Evolutionary conservation across 2,797 vertebrate species (phyloP).

Genomic region (Rhabdophis nuchalis): DNA sequence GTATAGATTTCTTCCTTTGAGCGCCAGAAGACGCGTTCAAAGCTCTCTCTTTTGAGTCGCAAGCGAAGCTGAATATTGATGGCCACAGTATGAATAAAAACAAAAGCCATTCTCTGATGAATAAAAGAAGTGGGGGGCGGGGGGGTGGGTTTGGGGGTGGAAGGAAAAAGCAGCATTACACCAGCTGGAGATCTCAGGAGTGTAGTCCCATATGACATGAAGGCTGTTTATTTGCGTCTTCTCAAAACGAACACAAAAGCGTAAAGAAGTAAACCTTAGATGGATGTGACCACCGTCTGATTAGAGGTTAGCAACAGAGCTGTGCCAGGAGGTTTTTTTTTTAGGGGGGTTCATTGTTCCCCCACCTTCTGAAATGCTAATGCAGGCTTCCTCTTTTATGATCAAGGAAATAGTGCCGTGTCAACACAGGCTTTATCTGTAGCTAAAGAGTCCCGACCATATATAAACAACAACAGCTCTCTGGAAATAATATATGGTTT

Average conservation of each 20-base stretch:
- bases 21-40: not conserved
- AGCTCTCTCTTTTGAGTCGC: not conserved
- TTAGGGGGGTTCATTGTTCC: not conserved
- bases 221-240: conserved; percentile 25
- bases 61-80: not conserved
- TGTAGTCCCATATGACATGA: not conserved
- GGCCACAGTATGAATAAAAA: not conserved
- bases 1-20: conserved; percentile 2
- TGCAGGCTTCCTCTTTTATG: not conserved
- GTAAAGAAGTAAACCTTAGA: not conserved
- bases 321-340: not conserved
- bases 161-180: not conserved
- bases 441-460: not conserved
- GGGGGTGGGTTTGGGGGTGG: no score
- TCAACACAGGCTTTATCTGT: conserved; percentile 16
- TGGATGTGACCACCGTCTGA: conserved; percentile 24
- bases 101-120: not conserved
- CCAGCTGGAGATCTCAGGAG: conserved; percentile 3
- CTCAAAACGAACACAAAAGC: not conserved
- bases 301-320: not conserved
- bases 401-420: conserved; percentile 17
- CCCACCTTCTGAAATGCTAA: conserved; percentile 3
- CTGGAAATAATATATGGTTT: conserved; percentile 17
- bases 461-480: not conserved
- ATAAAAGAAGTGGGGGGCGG: not conserved